A percentile compares a stretch with the other conserved stretches of the same genome.
phyloP scores from a whole-genome alignment of 2,113 vertebrate genomes.

The Lontra canadensis region DNA sequence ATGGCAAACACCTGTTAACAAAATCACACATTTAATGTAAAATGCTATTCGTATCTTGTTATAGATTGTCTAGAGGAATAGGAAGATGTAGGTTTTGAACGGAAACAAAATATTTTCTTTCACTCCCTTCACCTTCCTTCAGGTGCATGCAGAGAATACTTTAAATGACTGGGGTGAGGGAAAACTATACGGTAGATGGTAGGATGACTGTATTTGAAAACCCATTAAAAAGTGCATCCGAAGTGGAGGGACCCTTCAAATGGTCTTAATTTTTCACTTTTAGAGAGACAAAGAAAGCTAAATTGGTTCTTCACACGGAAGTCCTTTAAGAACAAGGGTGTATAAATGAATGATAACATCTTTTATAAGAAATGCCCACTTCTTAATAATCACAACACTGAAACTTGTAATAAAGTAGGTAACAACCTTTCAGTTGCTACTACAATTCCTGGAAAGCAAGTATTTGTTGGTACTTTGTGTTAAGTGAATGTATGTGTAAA shows the following conservation, averaged over 20 bases:
- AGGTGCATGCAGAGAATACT: neutral
- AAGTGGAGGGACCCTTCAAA: neutral
- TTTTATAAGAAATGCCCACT: neutral
- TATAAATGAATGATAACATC: neutral
- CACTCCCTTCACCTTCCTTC: neutral
- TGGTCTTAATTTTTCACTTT: neutral
- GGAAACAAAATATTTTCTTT: neutral
- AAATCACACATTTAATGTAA: neutral
- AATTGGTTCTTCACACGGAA: neutral
- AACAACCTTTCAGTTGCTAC: neutral
- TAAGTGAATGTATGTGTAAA: neutral
- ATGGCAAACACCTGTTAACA: neutral
- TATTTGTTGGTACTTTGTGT: neutral
- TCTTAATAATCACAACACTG: neutral
- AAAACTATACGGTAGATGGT: rapidly evolving
- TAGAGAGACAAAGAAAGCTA: neutral
- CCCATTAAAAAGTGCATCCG: neutral
- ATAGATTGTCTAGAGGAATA: neutral
- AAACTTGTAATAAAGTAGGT: neutral
- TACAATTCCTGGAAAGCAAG: neutral
- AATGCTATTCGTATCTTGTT: neutral
- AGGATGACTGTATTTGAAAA: neutral
- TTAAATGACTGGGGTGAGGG: neutral
- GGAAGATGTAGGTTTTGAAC: neutral
- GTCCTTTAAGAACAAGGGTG: neutral